Conservation (phyloP, 2,113 vertebrate genomes). For the Tympanuchus pallidicinctus region DNA sequence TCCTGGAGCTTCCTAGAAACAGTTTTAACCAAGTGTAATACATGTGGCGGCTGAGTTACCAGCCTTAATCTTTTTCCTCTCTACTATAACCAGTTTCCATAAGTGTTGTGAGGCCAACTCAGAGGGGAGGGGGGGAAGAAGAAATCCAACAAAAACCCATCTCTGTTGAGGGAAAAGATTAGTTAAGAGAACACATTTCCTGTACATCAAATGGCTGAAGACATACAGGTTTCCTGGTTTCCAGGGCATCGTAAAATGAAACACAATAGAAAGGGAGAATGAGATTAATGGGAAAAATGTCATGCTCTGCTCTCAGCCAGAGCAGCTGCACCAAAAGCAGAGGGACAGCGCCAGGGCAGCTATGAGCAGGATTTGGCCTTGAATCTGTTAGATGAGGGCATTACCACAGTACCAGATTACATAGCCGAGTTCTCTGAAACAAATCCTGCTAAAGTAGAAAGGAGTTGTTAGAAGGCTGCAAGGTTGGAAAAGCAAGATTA, state of each 20-base stretch:
- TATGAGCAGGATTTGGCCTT: constrained; percentile 14
- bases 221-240: constrained; percentile 27
- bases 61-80: background rate
- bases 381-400: constrained; percentile 19
- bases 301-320: background rate
- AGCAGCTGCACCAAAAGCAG: background rate
- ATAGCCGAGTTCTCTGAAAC: constrained; percentile 24
- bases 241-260: background rate
- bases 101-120: background rate
- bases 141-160: no score
- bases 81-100: background rate
- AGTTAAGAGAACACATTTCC: constrained; percentile 2
- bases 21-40: background rate
- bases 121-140: background rate
- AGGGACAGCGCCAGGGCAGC: background rate
- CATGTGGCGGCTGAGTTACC: background rate
- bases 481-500: constrained; percentile 53
- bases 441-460: constrained; percentile 45
- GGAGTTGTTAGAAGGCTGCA: constrained; percentile 48
- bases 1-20: background rate
- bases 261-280: constrained; percentile 5
- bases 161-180: background rate
- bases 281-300: background rate
- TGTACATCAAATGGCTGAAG: constrained; percentile 15
- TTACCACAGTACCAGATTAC: constrained; percentile 40